Conservation (phyloP, 2,113 vertebrate species). For the Caretta caretta region DNA sequence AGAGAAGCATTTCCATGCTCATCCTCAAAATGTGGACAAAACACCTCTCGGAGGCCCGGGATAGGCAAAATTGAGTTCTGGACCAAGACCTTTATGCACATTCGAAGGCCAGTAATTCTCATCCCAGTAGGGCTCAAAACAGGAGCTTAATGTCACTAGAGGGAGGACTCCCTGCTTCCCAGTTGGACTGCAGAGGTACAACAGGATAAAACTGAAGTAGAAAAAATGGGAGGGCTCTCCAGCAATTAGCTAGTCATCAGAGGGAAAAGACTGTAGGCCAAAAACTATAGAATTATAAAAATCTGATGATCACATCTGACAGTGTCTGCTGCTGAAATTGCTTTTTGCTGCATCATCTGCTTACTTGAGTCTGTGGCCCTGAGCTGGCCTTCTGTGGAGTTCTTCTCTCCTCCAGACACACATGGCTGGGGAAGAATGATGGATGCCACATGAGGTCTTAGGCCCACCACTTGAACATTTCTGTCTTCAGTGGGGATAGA, state of each 20-base stretch:
- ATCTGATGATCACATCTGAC: background rate
- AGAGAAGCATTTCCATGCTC: background rate
- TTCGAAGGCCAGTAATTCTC: background rate
- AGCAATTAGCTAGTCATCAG: background rate
- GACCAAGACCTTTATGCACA: background rate
- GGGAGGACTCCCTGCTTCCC: background rate
- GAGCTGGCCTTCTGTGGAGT: background rate
- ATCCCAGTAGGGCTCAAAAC: background rate
- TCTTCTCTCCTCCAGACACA: background rate
- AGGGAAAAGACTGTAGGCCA: background rate
- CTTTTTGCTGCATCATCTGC: fast-evolving
- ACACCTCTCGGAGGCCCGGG: background rate
- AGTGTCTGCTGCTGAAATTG: background rate
- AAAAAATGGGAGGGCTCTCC: background rate
- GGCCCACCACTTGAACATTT: background rate
- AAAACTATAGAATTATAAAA: background rate
- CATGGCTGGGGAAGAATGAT: background rate
- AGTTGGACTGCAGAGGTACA: background rate
- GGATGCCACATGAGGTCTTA: background rate
- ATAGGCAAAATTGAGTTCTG: background rate
- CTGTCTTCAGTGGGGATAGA: background rate
- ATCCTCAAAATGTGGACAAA: background rate
- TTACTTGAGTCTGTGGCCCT: background rate
- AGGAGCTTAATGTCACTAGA: background rate
- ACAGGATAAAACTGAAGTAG: background rate